Percentiles rank a stretch among this genome's conserved stretches.
Conservation (phyloP, 2,797 vertebrate species). For the Percopsis omiscomaycus region DNA sequence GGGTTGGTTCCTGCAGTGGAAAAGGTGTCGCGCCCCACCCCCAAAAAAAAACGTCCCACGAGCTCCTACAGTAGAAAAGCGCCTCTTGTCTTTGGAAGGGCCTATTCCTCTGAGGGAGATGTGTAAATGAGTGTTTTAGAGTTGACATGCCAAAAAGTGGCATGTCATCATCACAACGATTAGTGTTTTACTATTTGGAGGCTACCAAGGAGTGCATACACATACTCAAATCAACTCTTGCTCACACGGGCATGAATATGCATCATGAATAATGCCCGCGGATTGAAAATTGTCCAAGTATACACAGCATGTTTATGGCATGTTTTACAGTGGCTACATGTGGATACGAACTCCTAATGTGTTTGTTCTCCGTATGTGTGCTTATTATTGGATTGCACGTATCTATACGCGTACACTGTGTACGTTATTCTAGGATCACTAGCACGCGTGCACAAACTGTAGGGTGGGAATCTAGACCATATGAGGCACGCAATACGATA, state of each 20-base stretch:
- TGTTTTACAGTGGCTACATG: slow-evolving; percentile 14
- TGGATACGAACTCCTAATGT: neutral
- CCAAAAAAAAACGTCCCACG: too few species aligned
- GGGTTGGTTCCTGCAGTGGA: too few species aligned
- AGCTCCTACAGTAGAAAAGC: too few species aligned
- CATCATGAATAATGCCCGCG: slow-evolving; percentile 8
- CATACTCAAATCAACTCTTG: slow-evolving; percentile 1
- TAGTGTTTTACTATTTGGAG: slow-evolving; percentile 13
- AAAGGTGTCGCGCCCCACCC: too few species aligned
- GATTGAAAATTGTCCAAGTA: slow-evolving; percentile 10
- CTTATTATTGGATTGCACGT: slow-evolving; percentile 27
- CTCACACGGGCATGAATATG: neutral
- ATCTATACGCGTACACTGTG: slow-evolving; percentile 13
- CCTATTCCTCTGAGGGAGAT: neutral
- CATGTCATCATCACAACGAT: slow-evolving; percentile 17
- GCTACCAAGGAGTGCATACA: neutral
- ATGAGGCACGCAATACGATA: too few species aligned
- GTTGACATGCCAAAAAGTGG: slow-evolving; percentile 1
- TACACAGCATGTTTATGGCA: slow-evolving; percentile 20
- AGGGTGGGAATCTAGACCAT: too few species aligned
- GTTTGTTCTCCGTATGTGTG: slow-evolving; percentile 3
- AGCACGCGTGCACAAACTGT: too few species aligned
- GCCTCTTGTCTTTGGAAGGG: too few species aligned
- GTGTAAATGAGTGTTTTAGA: slow-evolving; percentile 4
- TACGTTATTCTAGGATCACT: neutral